Conservation (phyloP, 2,888 invertebrate genomes). For the Lepetodrilus schrolli region DNA sequence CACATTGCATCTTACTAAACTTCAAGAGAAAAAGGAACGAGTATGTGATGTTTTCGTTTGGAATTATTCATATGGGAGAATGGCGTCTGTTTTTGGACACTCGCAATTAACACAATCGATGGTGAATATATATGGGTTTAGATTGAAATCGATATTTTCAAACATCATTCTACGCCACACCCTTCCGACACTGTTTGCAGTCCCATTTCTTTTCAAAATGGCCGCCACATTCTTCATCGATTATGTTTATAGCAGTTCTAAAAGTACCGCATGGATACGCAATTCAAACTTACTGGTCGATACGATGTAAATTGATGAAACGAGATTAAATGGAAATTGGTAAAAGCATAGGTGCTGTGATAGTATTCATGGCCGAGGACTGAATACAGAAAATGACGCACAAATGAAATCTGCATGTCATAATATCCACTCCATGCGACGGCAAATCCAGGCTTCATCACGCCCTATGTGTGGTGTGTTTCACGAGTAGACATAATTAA, state of each 20-base stretch:
- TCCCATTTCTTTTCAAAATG: neutral
- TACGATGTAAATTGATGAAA: neutral
- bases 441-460: neutral
- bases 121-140: neutral
- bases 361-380: neutral
- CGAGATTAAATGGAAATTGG: constrained; percentile 5
- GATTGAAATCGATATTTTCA: neutral
- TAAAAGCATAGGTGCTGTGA: neutral
- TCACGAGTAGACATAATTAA: too few species aligned
- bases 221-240: constrained; percentile 19
- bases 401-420: constrained; percentile 4
- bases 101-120: too few species aligned
- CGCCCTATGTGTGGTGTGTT: too few species aligned
- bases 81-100: too few species aligned
- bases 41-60: too few species aligned
- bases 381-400: neutral
- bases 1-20: too few species aligned
- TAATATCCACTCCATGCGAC: neutral
- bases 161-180: neutral
- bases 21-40: too few species aligned
- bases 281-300: neutral
- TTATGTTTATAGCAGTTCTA: neutral
- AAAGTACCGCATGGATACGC: constrained; percentile 3
- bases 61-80: too few species aligned
- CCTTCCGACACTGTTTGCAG: neutral